Evolutionary conservation across 2,113 vertebrate species (phyloP), one percentile per base, ranked within the genome.

Genomic region (Colaptes auratus): DNA sequence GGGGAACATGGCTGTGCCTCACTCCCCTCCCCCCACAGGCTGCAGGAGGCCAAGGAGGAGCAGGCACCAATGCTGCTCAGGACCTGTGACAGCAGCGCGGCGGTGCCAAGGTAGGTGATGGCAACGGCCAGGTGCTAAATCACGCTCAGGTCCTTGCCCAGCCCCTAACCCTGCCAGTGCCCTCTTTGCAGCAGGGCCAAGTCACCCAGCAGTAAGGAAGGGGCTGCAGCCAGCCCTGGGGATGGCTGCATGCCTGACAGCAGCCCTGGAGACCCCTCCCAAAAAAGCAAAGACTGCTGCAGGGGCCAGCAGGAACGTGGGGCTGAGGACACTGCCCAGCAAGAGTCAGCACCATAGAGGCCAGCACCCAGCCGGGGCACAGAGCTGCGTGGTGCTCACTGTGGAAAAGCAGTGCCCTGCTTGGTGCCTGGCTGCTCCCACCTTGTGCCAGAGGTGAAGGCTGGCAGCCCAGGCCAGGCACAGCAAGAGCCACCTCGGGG

Each of bases 31-130:
- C 0, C 0, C 72, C 4, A 0, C 75, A 99, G 99, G 96, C 96
- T 99, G 81, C 98, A 98, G 95, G 98, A 97, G 35, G 89, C 89
- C 58, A 97, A 96, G 8, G 98, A 98, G 2, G 98, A 98, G 58
- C 97, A 96, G 35, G 88, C 95, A 0, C 98, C 98, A 42, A 97
- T 96, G 10, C 98, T 97, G 92, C 96, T 98, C 60, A 98, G 97
- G 86, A 96, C 96, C 33, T 97, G 96, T 1, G 97, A 98, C 0
- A 97, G 98, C 44, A 52, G 82, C 0, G 96, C 98, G 23, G 52
- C 70, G 3, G 95, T 70, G 3, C 94, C 96, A 86, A 98, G 98
- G 98, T 99, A 96, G 46, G 84, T 1, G 7, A 77, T 1, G 1
- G 10, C 5, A 88, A 33, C 1, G 6, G 33, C 17, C 1, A 0